These are phyloP conservation scores for Chrysomela aeneicollis DNA, from an alignment of 2,888 invertebrate species.

Conservation along the genomic window DNA sequence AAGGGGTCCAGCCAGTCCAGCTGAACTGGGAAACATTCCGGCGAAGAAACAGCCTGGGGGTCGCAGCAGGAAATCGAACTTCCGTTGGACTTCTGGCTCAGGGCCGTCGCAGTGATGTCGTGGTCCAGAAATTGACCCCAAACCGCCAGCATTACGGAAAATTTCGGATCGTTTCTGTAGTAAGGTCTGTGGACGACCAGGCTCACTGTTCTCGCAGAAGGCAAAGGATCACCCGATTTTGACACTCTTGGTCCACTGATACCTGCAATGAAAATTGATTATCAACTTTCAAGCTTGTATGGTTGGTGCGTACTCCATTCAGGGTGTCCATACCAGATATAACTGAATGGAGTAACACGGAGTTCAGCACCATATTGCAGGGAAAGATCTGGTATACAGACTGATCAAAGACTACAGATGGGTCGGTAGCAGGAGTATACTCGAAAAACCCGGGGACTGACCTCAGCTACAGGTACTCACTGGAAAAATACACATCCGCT, in stretches of 20 bases:
- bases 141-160: slow-evolving; percentile 85
- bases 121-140: slow-evolving; percentile 92
- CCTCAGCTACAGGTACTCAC: too few relatives aligned
- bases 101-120: slow-evolving; percentile 85
- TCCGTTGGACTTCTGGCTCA: slow-evolving; percentile 76
- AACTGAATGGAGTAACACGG: too few relatives aligned
- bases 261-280: slow-evolving; percentile 60
- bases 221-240: slow-evolving; percentile 65
- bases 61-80: slow-evolving; percentile 76
- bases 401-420: too few relatives aligned
- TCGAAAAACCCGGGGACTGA: too few relatives aligned
- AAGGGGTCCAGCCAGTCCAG: slow-evolving; percentile 75
- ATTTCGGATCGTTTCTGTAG: slow-evolving; percentile 76
- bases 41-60: slow-evolving; percentile 63
- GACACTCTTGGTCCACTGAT: slow-evolving; percentile 71
- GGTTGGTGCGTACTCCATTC: too few relatives aligned
- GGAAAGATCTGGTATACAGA: too few relatives aligned
- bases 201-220: slow-evolving; percentile 80
- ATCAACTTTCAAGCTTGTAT: too few relatives aligned
- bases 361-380: too few relatives aligned
- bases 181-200: slow-evolving; percentile 76
- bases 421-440: too few relatives aligned
- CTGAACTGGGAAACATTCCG: slow-evolving; percentile 82
- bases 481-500: too few relatives aligned
- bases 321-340: too few relatives aligned